A percentile compares a stretch with the other conserved stretches of the same genome.
Evolutionary conservation across 2,888 invertebrate species (phyloP).

Genomic region (Agelastica alni): DNA sequence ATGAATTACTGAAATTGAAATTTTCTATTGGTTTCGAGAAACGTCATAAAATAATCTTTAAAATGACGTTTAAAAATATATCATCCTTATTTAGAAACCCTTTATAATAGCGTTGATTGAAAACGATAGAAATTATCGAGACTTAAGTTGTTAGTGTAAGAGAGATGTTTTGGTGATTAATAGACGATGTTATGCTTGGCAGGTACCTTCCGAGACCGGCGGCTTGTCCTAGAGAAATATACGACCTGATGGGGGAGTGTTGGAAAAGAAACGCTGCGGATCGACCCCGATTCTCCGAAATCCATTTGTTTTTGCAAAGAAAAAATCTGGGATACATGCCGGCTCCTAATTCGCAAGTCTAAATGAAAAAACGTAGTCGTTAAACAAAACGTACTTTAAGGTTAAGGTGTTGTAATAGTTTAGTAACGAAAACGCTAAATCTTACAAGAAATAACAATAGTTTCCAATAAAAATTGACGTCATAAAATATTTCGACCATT

Average conservation of each 20-base stretch:
- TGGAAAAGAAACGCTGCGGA: slow-evolving; percentile 83
- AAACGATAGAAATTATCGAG: too few relatives aligned
- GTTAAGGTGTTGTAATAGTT: slow-evolving; percentile 25
- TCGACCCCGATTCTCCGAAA: slow-evolving; percentile 84
- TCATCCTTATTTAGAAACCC: too few relatives aligned
- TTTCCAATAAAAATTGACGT: neutral
- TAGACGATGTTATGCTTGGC: too few relatives aligned
- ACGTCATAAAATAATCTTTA: too few relatives aligned
- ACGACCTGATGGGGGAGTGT: slow-evolving; percentile 90
- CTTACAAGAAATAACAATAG: neutral
- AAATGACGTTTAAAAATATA: too few relatives aligned
- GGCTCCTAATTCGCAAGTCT: slow-evolving; percentile 46
- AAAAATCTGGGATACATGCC: slow-evolving; percentile 71
- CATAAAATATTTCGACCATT: too few relatives aligned
- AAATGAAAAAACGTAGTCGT: slow-evolving; percentile 13
- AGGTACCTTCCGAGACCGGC: slow-evolving; percentile 66
- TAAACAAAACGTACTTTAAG: slow-evolving; percentile 24
- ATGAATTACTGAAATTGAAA: too few relatives aligned
- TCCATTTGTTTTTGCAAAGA: slow-evolving; percentile 79
- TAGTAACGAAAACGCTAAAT: neutral
- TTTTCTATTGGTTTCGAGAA: too few relatives aligned
- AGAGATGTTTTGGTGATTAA: too few relatives aligned
- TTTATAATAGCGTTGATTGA: too few relatives aligned
- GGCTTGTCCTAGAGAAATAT: slow-evolving; percentile 84
- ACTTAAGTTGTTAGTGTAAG: too few relatives aligned